Conservation (phyloP, 2,888 invertebrate genomes). For the Lasioglossum morio region DNA sequence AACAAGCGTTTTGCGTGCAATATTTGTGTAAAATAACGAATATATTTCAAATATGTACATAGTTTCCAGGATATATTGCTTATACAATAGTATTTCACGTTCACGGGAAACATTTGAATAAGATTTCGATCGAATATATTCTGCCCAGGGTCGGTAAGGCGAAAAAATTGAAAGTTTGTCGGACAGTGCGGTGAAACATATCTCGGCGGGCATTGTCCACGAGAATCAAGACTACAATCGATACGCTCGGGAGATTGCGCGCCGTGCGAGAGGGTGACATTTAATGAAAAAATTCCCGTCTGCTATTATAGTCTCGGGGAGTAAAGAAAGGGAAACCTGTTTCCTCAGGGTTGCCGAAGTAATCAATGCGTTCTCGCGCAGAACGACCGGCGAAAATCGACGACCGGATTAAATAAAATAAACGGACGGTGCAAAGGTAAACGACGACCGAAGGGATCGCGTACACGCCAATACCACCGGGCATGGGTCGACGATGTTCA, state of each 20-base stretch:
- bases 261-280: not conserved
- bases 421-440: conserved; percentile 6
- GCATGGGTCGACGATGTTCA: conserved; percentile 59
- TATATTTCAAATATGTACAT: not conserved
- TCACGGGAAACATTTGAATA: not conserved
- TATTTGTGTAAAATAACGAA: not conserved
- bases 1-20: not conserved
- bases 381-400: not conserved
- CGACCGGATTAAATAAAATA: conserved; percentile 24
- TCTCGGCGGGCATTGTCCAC: conserved; percentile 5
- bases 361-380: not conserved
- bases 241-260: not conserved
- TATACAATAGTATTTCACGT: not conserved
- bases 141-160: not conserved
- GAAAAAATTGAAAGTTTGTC: not conserved
- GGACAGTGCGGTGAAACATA: not conserved
- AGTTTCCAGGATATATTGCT: not conserved
- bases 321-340: not conserved
- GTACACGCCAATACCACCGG: conserved; percentile 20
- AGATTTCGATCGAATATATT: not conserved
- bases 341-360: not conserved
- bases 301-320: not conserved
- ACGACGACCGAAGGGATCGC: not conserved
- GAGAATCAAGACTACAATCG: not conserved
- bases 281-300: not conserved